A percentile compares a stretch with the other conserved stretches of the same genome.
Evolutionary conservation across 2,113 vertebrate species (phyloP).

Genomic region (Heterochromis multidens): DNA sequence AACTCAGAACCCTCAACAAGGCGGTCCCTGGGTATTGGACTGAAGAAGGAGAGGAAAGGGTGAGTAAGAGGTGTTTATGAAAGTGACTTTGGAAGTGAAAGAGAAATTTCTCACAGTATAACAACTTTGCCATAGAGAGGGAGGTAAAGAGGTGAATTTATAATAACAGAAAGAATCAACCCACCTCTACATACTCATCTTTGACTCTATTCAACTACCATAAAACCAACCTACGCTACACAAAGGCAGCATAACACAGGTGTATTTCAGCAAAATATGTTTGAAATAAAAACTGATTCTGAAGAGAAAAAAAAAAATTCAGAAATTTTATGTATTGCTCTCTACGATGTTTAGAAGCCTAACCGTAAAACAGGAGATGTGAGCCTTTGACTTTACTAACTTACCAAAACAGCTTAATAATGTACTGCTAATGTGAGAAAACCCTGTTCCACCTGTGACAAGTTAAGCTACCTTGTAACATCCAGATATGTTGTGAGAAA

Average conservation of each 20-base stretch:
- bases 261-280: not conserved
- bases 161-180: no score
- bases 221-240: no score
- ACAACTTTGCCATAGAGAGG: no score
- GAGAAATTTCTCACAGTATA: not conserved
- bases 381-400: not conserved
- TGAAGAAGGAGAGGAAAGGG: conserved; percentile 30
- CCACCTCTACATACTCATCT: no score
- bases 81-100: not conserved
- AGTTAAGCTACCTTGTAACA: not conserved
- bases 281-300: not conserved
- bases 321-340: not conserved
- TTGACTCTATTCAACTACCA: no score
- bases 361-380: not conserved
- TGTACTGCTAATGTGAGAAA: not conserved
- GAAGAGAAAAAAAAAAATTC: not conserved
- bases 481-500: not conserved
- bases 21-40: conserved; percentile 66
- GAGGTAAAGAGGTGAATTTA: no score
- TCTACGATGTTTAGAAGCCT: not conserved
- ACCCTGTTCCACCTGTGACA: not conserved
- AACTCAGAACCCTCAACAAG: conserved; percentile 64
- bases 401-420: not conserved
- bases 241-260: no score
- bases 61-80: not conserved